A percentile compares a stretch with the other conserved stretches of the same genome.
Conservation (phyloP, 2,113 vertebrate species). For the Cairina moschata region DNA sequence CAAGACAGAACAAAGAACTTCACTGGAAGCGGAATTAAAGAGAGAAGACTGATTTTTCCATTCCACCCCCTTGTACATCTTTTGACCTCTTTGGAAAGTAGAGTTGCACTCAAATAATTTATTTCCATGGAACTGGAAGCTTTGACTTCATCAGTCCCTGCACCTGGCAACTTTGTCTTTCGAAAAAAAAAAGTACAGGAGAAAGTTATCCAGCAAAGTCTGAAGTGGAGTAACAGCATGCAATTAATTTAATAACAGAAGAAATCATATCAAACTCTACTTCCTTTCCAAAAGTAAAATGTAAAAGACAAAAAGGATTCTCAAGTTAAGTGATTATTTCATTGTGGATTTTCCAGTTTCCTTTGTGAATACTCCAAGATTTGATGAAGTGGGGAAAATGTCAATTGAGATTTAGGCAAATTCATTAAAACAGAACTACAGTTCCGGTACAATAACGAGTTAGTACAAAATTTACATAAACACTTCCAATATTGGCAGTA, state of each 20-base stretch:
- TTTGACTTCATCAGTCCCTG: background rate
- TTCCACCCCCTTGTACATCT: background rate
- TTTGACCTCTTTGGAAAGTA: background rate
- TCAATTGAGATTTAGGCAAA: background rate
- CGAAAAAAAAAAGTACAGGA: background rate
- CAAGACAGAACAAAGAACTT: background rate
- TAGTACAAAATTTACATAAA: background rate
- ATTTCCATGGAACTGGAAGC: background rate
- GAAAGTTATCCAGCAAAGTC: background rate
- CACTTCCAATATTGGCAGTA: background rate
- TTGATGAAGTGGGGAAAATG: background rate
- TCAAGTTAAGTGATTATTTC: background rate
- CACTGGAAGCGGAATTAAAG: background rate
- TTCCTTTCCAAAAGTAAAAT: background rate
- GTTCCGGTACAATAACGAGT: background rate
- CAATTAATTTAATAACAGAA: background rate
- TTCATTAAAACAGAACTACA: background rate
- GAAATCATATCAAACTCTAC: background rate
- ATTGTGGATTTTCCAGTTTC: background rate
- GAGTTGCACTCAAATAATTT: background rate
- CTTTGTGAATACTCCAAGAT: background rate
- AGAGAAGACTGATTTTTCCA: background rate
- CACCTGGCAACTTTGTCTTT: background rate
- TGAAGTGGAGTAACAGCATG: background rate
- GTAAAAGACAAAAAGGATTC: background rate